These are phyloP conservation scores for Hyperoodon ampullatus DNA, from an alignment of 2,113 vertebrate genomes.

Conservation along the genomic window DNA sequence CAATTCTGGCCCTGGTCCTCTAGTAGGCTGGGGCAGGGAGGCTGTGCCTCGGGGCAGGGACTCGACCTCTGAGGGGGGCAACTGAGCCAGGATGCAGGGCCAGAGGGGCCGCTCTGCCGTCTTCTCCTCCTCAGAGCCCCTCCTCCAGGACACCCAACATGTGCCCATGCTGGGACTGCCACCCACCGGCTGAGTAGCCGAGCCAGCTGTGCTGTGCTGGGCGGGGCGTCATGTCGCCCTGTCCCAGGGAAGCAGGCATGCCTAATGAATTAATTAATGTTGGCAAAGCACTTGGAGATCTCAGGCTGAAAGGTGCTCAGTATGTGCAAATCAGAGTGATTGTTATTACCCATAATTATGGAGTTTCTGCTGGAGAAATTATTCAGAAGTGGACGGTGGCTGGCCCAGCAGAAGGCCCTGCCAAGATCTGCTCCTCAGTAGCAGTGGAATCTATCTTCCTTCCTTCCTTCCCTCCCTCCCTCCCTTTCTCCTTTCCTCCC, in stretches of 20 bases:
- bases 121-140: neutral
- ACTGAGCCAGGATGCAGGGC: neutral
- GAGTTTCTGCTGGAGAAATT: slow-evolving; percentile 62
- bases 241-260: neutral
- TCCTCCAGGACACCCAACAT: neutral
- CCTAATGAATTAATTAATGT: slow-evolving; percentile 65
- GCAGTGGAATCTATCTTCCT: neutral
- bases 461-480: neutral
- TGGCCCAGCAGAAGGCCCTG: neutral
- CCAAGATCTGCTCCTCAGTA: neutral
- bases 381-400: slow-evolving; percentile 22
- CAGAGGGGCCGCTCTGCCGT: neutral
- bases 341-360: slow-evolving; percentile 62
- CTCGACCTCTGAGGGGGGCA: neutral
- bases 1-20: neutral
- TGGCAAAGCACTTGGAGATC: slow-evolving; percentile 68
- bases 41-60: too few species aligned
- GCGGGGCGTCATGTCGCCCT: neutral
- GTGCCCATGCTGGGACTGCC: neutral
- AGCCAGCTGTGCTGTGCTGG: neutral
- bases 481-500: neutral
- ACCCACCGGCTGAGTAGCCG: neutral
- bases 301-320: slow-evolving; percentile 45
- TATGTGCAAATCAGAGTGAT: slow-evolving; percentile 62
- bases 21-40: neutral